Base-by-base conservation (phyloP, 2,113 vertebrate genomes). In the Cyprichromis sp. region DNA sequence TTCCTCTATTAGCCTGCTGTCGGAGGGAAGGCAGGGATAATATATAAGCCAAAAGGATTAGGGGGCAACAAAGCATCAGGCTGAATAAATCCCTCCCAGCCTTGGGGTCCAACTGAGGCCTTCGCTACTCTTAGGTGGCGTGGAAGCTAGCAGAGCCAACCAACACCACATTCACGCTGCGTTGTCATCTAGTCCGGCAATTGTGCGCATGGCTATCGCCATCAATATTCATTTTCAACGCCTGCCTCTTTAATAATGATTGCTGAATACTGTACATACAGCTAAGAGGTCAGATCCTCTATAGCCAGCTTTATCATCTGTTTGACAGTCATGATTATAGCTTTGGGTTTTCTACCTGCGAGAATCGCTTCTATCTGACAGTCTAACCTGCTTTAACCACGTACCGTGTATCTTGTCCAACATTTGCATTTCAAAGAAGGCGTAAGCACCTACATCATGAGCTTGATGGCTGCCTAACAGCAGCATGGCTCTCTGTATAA, bases 11-110 rank as follows among this genome's bases (percentile, higher is more conserved):
- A 94, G 92, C 86, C 91, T 83, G 89, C 90, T 93, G 94, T 93
- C 71, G 84, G 88, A 89, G 90, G 91, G 93, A 93, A 95, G 93
- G 94, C 91, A 91, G 94, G 93, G 94, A 94, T 95, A 90, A 94
- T 87, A 88, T 93, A 93, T 94, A 95, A 95, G 93, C 93, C 93
- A 93, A 90, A 88, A 84, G 95, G 94, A 95, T 96, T 95, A 95
- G 89, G 87, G 92, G 94, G 93, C 91, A 95, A 95, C 95, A 95
- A 94, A 95, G 94, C 93, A 93, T 95, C 94, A 92, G 94, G 86
- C 91, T 88, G 89, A 87, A 94, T 90, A 95, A 95, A 93, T 95
- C 95, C 89, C 87, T 92, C 81, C 90, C 86, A 87, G 91, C 90
- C 89, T 90, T 52, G 76, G 82, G 87, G 88, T 91, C 92, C 88